phyloP scores from a whole-genome alignment of 2,113 vertebrate species.

The Romanogobio albipinnatus region DNA sequence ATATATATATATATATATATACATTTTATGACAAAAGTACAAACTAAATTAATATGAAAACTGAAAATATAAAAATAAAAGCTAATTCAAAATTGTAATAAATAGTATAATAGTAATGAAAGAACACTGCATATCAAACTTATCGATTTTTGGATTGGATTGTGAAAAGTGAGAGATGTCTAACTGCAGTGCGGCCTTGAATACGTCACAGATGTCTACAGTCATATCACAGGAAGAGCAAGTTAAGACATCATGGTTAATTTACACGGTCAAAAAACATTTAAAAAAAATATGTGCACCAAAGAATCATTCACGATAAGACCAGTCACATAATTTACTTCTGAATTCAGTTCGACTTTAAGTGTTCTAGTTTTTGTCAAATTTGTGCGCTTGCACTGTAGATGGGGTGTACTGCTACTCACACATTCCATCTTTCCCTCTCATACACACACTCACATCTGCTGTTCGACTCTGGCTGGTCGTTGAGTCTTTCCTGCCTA shows the following conservation, averaged over 20 bases:
- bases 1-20: too few species aligned
- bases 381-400: background rate
- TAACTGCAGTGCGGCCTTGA: too few species aligned
- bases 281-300: background rate
- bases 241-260: background rate
- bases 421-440: constrained; percentile 36
- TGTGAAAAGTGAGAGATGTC: background rate
- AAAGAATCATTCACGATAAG: too few species aligned
- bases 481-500: constrained; percentile 66
- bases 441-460: constrained; percentile 60
- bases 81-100: background rate
- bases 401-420: background rate
- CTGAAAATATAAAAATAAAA: background rate
- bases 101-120: background rate
- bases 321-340: background rate
- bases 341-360: background rate
- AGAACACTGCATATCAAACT: background rate
- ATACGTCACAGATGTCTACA: background rate
- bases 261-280: background rate
- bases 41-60: background rate
- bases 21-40: background rate
- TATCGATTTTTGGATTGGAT: background rate
- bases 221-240: background rate
- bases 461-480: constrained; percentile 61
- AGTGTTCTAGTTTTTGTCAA: background rate